These are phyloP conservation scores for Tamias sibiricus DNA, from an alignment of 2,113 vertebrate genomes.

Conservation along the genomic window DNA sequence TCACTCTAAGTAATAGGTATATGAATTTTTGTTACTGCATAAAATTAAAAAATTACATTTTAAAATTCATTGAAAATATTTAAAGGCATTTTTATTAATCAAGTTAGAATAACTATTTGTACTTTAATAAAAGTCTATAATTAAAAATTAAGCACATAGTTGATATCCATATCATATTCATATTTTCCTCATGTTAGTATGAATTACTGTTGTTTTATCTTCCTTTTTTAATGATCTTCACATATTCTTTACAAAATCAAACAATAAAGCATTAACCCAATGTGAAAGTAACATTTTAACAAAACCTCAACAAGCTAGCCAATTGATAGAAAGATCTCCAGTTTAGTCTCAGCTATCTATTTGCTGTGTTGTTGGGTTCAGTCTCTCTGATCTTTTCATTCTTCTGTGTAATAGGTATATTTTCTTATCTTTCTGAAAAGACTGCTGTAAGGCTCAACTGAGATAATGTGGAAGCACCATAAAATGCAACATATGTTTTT, in stretches of 20 bases:
- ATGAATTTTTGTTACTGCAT: not conserved
- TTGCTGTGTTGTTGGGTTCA: not conserved
- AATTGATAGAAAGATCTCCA: not conserved
- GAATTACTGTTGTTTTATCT: not conserved
- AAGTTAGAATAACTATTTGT: not conserved
- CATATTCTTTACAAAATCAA: constrained; percentile 15
- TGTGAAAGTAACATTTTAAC: not conserved
- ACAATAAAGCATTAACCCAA: not conserved
- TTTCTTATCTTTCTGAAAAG: constrained; percentile 17
- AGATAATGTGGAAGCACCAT: not conserved
- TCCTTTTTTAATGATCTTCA: constrained; percentile 2
- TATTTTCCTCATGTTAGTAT: not conserved
- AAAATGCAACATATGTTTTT: not conserved
- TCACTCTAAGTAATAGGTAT: not conserved
- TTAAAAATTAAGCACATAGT: not conserved
- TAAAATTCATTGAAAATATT: constrained; percentile 8
- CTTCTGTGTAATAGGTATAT: not conserved
- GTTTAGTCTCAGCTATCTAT: not conserved
- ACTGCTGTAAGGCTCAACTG: not conserved
- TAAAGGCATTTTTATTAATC: constrained; percentile 37
- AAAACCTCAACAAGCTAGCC: not conserved
- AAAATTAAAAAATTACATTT: constrained; percentile 6
- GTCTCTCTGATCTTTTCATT: not conserved
- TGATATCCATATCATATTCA: not conserved
- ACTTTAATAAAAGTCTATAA: not conserved